Evolutionary conservation across 2,113 vertebrate genomes (phyloP).

Genomic region (Psophia crepitans): DNA sequence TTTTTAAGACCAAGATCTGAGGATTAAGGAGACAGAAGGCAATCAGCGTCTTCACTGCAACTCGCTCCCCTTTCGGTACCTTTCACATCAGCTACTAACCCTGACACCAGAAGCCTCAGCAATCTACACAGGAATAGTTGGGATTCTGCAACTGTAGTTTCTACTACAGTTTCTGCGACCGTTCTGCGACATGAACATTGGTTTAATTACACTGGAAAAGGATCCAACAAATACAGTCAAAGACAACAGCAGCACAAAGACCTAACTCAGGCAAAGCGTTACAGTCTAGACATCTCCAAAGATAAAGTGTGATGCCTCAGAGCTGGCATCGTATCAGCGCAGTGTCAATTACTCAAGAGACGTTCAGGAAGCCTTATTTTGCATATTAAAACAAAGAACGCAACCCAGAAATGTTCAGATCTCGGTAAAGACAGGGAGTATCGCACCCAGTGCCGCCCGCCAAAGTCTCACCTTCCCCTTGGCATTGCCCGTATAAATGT

Average conservation of each 20-base stretch:
- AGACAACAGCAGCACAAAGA: not conserved
- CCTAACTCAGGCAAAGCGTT: not conserved
- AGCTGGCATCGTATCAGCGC: fast-evolving
- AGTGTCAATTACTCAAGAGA: not conserved
- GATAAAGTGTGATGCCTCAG: not conserved
- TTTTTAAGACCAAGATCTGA: slow-evolving; percentile 96
- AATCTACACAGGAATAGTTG: not conserved
- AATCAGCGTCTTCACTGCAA: not conserved
- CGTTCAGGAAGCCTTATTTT: not conserved
- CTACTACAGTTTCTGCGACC: not conserved
- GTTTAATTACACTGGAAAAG: not conserved
- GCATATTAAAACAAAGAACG: not conserved
- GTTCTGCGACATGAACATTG: not conserved
- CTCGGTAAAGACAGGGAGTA: not conserved
- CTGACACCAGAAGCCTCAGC: not conserved
- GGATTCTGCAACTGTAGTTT: not conserved
- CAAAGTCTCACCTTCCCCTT: slow-evolving; percentile 91
- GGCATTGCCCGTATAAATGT: slow-evolving; percentile 97
- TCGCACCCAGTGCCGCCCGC: not conserved
- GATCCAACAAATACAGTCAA: not conserved
- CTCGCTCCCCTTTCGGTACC: not conserved
- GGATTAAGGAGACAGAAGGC: slow-evolving; percentile 29
- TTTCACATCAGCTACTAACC: not conserved
- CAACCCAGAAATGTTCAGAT: not conserved
- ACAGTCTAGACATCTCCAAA: not conserved